Base-by-base conservation (phyloP, 2,888 invertebrate genomes). In the Microchrysa polita region DNA sequence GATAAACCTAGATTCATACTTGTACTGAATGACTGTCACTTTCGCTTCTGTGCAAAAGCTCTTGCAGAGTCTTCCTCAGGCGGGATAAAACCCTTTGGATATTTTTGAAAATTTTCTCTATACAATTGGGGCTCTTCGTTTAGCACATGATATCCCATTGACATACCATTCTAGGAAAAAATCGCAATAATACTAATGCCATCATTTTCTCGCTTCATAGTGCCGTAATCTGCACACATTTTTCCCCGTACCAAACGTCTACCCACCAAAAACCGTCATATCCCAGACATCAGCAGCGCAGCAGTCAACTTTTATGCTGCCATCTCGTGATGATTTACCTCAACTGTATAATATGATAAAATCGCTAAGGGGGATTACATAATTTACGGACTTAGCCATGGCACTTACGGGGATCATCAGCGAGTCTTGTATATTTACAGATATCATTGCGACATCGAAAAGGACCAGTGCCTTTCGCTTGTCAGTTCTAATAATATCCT, bases 331-430 rank as follows among this genome's bases (percentile, higher is more conserved):
- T 59, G 59, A 59, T 59, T 59, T 59, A 59, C 59, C 59, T 59
- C 59, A 59, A 23, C 59, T 27, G 59, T 23, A 23, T 34, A n/a
- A 34, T 20, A 59, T 59, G 23, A 59, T 59, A 59, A 59, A 59
- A 59, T 23, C 59, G 59, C 59, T 59, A 27, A 59, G 59, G 59
- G 59, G 59, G 59, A 59, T 59, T 59, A 22, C 59, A 59, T 59
- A 59, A 59, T 59, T 59, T 59, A 59, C 23, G 23, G 59, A n/a
- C 23, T 59, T 59, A 59, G 23, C 27, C 59, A 22, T 12, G 59
- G 27, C 59, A 12, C 59, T 59, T 59, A 59, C 59, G n/a, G 27
- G 59, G 59, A 59, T 59, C 59, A 59, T 59, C 59, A 59, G 27
- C 14, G 27, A 4, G 48, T n/a, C n/a, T n/a, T n/a, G n/a, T n/a